These are phyloP conservation scores for Oscheius sp. DNA, from an alignment of 2,888 invertebrate genomes.

Conservation along the genomic window DNA sequence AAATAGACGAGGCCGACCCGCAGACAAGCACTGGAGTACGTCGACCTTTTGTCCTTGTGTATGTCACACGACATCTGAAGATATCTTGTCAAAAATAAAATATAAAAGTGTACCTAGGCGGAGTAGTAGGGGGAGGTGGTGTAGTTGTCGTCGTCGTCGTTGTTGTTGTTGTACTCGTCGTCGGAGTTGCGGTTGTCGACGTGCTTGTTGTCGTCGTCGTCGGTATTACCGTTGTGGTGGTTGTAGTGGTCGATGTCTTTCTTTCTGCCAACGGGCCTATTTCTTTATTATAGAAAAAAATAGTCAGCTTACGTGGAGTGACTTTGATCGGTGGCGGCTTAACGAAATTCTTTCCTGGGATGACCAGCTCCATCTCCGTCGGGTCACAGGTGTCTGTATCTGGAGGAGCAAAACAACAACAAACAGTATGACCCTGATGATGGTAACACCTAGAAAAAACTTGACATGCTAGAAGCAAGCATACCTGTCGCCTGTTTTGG, in stretches of 20 bases:
- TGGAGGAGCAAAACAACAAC: constrained; percentile 58
- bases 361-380: constrained; percentile 54
- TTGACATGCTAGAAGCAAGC: background rate
- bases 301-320: constrained; percentile 34
- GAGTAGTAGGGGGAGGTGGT: constrained; percentile 37
- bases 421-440: constrained; percentile 57
- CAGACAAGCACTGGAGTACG: constrained; percentile 24
- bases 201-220: constrained; percentile 40
- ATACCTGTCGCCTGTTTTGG: constrained; percentile 35
- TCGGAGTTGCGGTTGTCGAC: constrained; percentile 42
- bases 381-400: constrained; percentile 55
- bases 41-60: constrained; percentile 42
- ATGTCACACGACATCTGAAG: constrained; percentile 49
- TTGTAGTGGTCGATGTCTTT: background rate
- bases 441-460: constrained; percentile 44
- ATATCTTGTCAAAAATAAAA: too few relatives aligned
- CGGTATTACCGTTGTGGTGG: constrained; percentile 32
- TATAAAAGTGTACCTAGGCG: constrained; percentile 15
- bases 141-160: constrained; percentile 42
- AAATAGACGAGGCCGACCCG: background rate
- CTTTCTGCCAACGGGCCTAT: background rate
- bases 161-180: constrained; percentile 14
- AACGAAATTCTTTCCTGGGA: constrained; percentile 42
- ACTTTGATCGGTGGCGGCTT: constrained; percentile 38
- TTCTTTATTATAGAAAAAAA: background rate